Evolutionary conservation across 2,797 vertebrate species (phyloP), one percentile per base, ranked within the genome.

Genomic region (Gobio occitaniae): DNA sequence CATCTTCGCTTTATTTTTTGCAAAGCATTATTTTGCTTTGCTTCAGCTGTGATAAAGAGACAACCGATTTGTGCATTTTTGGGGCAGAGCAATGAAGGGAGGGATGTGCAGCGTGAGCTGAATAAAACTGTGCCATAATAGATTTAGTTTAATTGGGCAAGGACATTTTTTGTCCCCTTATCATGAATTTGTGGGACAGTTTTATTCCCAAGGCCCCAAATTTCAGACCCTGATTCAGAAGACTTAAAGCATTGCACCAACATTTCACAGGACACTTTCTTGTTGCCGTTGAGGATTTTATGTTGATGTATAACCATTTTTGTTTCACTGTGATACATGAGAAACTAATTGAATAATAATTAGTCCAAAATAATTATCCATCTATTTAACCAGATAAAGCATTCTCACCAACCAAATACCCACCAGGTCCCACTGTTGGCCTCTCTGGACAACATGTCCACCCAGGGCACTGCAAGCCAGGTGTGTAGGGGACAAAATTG

Each of bases 401-500:
- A 15, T 29, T 29, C 12, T 63, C 61, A 29, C 12, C 61, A 63
- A 63, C 25, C 29, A 29, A 59, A 59, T 59, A n/a, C 17, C 3
- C 16, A 69, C 3, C 13, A 77, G 41, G 9, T n/a, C 50, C 36
- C 21, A 29, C 66, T 69, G 38, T 12, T 69, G 68, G 38, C 4
- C 11, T 66, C 6, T 13, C 52, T 19, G 52, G 16, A 19, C 15
- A 47, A 54, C 77, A 76, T 44, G 65, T 76, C 11, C 50, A 76
- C 17, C 71, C 6, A 56, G 29, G 29, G 9, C 16, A 12, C 47
- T 38, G 72, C 36, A 59, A 74, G 36, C 29, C 48, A 71, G 48
- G 71, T 16, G 63, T 50, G 29, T 50, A 36, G 3, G 71, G 48
- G 72, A 83, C 87, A 85, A 78, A 88, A 88, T 86, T 89, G 85